Evolutionary conservation across 2,797 vertebrate species (phyloP).

Genomic region (Caiman crocodilus): DNA sequence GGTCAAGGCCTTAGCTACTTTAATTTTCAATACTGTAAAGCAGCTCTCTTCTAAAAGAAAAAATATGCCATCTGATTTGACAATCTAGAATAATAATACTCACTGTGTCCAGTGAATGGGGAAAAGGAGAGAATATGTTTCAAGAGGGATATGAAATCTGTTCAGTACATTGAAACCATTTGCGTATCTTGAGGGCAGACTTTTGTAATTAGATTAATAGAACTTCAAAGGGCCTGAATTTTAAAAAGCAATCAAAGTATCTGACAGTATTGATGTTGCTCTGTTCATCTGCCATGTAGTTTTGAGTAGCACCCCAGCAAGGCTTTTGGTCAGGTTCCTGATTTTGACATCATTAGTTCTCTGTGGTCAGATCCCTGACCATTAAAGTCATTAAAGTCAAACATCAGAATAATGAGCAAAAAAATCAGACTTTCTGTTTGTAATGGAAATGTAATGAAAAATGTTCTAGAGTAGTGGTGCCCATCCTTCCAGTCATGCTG

Average conservation of each 20-base stretch:
- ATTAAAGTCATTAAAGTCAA: accelerated
- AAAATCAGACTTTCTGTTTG: background rate
- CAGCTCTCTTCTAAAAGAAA: background rate
- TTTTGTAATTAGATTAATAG: background rate
- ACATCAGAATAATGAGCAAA: background rate
- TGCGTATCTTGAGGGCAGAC: background rate
- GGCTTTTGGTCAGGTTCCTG: background rate
- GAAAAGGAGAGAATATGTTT: background rate
- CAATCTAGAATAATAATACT: background rate
- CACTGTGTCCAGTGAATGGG: background rate
- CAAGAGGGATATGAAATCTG: accelerated
- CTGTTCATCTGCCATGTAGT: background rate
- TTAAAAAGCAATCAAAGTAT: background rate
- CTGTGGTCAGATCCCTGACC: background rate
- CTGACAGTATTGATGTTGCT: background rate
- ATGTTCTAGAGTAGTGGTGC: background rate
- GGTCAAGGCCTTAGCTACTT: background rate
- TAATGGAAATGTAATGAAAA: background rate
- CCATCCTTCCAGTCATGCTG: too few species aligned
- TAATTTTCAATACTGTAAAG: background rate
- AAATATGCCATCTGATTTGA: background rate
- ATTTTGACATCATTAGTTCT: too few species aligned
- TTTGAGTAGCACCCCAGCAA: background rate
- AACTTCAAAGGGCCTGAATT: background rate
- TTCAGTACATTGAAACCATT: background rate